Conservation (phyloP, 2,888 invertebrate species). For the Tanytarsus gracilentus region DNA sequence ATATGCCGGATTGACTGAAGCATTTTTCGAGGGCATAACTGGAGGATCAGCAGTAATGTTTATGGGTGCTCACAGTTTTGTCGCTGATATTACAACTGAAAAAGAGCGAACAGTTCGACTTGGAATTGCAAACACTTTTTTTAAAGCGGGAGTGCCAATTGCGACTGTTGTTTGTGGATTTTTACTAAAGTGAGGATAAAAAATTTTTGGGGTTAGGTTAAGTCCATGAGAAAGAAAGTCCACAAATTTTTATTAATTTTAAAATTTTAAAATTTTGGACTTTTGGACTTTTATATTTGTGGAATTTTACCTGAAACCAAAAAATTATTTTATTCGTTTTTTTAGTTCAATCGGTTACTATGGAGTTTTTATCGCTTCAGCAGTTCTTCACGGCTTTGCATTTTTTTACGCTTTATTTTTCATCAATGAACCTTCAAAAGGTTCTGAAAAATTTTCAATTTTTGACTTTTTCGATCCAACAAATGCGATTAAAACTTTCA, state of each 20-base stretch:
- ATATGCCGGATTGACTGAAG: constrained; percentile 48
- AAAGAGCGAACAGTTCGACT: constrained; percentile 53
- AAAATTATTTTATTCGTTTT: constrained; percentile 32
- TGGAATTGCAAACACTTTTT: constrained; percentile 48
- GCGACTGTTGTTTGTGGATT: background rate
- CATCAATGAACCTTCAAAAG: constrained; percentile 39
- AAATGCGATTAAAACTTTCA: constrained; percentile 39
- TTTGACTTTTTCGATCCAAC: constrained; percentile 30
- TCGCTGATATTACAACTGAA: constrained; percentile 51
- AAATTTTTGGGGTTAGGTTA: too few species aligned
- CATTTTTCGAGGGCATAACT: constrained; percentile 48
- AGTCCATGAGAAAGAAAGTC: too few species aligned
- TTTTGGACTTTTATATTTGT: background rate
- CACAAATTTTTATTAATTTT: too few species aligned
- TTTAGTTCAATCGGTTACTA: constrained; percentile 41
- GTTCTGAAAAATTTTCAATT: constrained; percentile 8
- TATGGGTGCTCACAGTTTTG: constrained; percentile 52
- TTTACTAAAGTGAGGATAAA: background rate
- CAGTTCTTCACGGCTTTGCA: constrained; percentile 40
- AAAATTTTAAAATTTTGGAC: too few species aligned
- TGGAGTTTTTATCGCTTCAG: constrained; percentile 43
- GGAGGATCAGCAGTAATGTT: constrained; percentile 51
- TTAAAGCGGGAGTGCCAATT: constrained; percentile 37
- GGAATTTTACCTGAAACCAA: too few species aligned
- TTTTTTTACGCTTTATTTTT: constrained; percentile 42